Percentiles rank a stretch among this genome's conserved stretches.
phyloP scores from a whole-genome alignment of 2,797 vertebrate genomes.

The Amblyraja radiata region DNA sequence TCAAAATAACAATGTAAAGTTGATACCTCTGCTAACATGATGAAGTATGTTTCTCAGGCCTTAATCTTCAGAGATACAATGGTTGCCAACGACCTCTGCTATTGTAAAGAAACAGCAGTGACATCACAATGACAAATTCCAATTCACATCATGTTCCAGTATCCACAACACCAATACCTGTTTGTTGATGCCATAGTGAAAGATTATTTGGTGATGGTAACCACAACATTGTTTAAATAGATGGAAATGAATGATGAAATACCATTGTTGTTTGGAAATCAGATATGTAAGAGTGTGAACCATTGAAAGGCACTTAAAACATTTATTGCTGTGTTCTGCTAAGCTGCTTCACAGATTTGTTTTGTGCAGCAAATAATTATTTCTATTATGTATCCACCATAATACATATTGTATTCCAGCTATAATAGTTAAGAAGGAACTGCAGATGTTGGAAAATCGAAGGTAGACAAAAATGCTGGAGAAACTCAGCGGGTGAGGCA shows the following conservation, averaged over 20 bases:
- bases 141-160: constrained; percentile 10
- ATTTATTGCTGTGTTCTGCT: no score
- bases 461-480: no score
- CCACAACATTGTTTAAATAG: background rate
- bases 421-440: background rate
- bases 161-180: constrained; percentile 21
- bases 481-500: no score
- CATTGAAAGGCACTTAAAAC: background rate
- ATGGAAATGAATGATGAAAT: background rate
- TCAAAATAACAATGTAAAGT: background rate
- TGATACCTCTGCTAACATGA: background rate
- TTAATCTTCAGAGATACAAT: background rate
- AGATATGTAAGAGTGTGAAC: background rate
- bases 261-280: background rate
- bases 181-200: constrained; percentile 26
- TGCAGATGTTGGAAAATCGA: no score
- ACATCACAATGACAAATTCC: constrained; percentile 22
- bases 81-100: background rate
- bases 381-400: background rate
- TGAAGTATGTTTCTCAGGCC: no score
- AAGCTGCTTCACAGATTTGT: background rate
- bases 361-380: background rate
- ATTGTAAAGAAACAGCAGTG: background rate
- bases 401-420: background rate
- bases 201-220: background rate